Evolutionary conservation across 2,888 invertebrate genomes (phyloP).

Genomic region (Adelognathus sp.): DNA sequence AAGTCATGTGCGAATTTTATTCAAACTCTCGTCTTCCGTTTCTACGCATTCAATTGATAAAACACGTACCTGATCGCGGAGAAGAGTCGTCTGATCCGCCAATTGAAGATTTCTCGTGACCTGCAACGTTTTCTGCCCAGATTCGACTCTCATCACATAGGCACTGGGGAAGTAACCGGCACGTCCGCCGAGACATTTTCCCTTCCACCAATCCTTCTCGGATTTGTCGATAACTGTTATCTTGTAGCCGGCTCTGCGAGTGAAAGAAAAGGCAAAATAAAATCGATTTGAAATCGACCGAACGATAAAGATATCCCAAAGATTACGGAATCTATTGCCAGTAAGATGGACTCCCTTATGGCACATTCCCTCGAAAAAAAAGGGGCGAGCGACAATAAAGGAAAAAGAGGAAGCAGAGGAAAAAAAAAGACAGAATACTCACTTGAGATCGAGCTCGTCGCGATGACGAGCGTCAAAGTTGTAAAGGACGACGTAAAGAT

Average conservation of each 20-base stretch:
- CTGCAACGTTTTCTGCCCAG: conserved; percentile 95
- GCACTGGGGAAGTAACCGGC: conserved; percentile 97
- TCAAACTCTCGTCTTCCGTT: no score
- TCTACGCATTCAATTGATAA: no score
- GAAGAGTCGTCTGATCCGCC: conserved; percentile 84
- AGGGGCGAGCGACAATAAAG: no score
- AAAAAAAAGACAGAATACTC: conserved; percentile 75
- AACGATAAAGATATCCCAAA: no score
- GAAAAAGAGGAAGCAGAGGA: no score
- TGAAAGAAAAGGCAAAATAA: not conserved
- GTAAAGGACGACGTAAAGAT: conserved; percentile 96
- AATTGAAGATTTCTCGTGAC: conserved; percentile 93
- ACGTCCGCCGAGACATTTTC: conserved; percentile 93
- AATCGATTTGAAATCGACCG: no score
- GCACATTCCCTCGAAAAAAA: no score
- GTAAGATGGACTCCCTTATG: no score
- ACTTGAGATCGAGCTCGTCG: conserved; percentile 96
- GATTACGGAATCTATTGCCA: no score
- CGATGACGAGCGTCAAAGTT: conserved; percentile 97
- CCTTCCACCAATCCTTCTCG: conserved; percentile 99
- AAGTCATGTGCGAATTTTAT: no score
- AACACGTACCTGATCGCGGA: conserved; percentile 77
- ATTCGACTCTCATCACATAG: conserved; percentile 94
- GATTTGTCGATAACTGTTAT: conserved; percentile 97
- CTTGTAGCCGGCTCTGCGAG: conserved; percentile 81